Evolutionary conservation across 2,888 invertebrate genomes (phyloP), one percentile per base, ranked within the genome.

Genomic region (Plusia festucae): DNA sequence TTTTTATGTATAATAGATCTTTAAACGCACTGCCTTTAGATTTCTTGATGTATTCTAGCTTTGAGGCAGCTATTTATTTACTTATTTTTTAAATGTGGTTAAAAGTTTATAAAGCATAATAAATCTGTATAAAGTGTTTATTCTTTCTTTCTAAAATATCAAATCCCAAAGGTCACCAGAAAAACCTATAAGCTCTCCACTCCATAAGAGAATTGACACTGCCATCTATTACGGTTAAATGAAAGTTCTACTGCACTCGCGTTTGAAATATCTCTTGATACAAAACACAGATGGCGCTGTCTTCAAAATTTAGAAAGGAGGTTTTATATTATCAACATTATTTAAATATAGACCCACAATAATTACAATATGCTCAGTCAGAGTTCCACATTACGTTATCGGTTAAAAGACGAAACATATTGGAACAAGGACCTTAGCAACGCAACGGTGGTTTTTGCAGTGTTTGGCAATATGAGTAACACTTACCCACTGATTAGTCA

Each of bases 61-160:
- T 64, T 70, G 66, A 67, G 87, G 87, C 88, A 87, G 83, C 81
- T 87, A 85, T 83, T 85, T 85, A 85, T 85, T 81, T 86, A 87
- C 81, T 84, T 85, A 85, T 81, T 82, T 82, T 78, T 73, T 82
- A 65, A 78, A 82, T 76, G 76, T 73, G 81, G 76, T 84, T 79
- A 82, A 78, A 82, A 85, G 82, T 85, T 88, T 85, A 90, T 85
- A 66, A 83, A 78, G 84, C 84, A 83, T 82, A 82, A 83, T 83
- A 83, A 82, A 83, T 78, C 69, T 77, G 70, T 83, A 67, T 76
- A 79, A 74, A 79, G 68, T 68, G 72, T 69, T 75, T 27, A 34
- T 20, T 54, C 55, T 70, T 65, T 54, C 61, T 8, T 58, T 68
- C 62, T 62, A 24, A 2, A 0, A 34, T 40, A 22, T 3, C 7